Evolutionary conservation across 1,140 invertebrate species (phyloP).

Genomic region (Heliothis subflexa): DNA sequence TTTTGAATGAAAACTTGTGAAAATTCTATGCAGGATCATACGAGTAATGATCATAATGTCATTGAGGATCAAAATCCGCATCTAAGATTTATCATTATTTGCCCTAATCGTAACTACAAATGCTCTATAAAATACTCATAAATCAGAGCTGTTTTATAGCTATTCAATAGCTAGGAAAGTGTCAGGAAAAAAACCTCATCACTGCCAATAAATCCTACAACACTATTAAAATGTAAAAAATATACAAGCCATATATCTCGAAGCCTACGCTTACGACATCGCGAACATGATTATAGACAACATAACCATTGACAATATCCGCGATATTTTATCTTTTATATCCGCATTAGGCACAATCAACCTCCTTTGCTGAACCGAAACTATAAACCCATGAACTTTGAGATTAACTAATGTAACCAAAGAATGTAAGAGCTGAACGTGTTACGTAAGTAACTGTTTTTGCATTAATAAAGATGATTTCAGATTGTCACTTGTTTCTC

Average conservation of each 20-base stretch:
- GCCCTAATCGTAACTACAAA: too few species aligned
- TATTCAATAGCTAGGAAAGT: too few species aligned
- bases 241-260: background rate
- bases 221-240: background rate
- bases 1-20: too few species aligned
- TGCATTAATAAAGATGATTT: background rate
- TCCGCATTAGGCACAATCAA: background rate
- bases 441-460: slow-evolving; percentile 19
- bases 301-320: slow-evolving; percentile 9
- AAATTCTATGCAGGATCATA: too few species aligned
- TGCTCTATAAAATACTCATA: too few species aligned
- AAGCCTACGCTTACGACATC: slow-evolving; percentile 9
- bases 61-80: too few species aligned
- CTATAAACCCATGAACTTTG: background rate
- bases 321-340: slow-evolving; percentile 14
- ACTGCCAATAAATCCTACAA: background rate
- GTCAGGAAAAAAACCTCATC: too few species aligned
- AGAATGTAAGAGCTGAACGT: slow-evolving; percentile 2
- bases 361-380: background rate
- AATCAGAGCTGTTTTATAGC: too few species aligned
- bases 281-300: background rate
- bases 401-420: slow-evolving; percentile 26
- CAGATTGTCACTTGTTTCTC: too few species aligned
- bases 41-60: too few species aligned
- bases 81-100: too few species aligned